phyloP scores from a whole-genome alignment of 2,113 vertebrate species.

The Oryzias javanicus region DNA sequence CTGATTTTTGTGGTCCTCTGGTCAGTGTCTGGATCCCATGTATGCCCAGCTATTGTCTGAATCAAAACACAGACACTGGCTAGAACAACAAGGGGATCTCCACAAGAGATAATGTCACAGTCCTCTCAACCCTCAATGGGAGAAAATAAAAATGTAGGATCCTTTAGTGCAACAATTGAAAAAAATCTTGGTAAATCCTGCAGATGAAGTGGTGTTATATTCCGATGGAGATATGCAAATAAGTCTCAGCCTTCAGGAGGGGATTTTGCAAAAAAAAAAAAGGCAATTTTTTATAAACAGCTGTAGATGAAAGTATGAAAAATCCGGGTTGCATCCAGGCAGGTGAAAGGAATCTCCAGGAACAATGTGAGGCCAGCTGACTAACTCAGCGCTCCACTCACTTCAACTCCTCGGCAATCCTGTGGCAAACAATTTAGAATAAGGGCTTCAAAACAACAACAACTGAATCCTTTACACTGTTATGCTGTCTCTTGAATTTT shows the following conservation, averaged over 20 bases:
- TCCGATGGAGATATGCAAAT: conserved; percentile 6
- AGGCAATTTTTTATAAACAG: conserved; percentile 30
- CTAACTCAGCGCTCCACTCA: conserved; percentile 69
- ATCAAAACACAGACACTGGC: conserved; percentile 77
- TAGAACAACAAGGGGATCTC: conserved; percentile 70
- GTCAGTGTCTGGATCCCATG: conserved; percentile 64
- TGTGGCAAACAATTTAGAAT: conserved; percentile 37
- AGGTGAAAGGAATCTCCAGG: conserved; percentile 62
- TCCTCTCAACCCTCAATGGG: conserved; percentile 58
- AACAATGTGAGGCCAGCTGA: conserved; percentile 65
- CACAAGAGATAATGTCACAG: conserved; percentile 66
- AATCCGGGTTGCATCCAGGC: conserved; percentile 35
- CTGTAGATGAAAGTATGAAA: conserved; percentile 37
- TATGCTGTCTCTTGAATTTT: conserved; percentile 19
- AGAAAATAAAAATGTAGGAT: conserved; percentile 53
- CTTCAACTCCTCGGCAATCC: conserved; percentile 65
- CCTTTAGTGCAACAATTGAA: conserved; percentile 36
- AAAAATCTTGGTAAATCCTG: conserved; percentile 27
- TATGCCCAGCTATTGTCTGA: conserved; percentile 68
- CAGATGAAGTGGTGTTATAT: not conserved
- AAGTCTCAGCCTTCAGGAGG: conserved; percentile 39
- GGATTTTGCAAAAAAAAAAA: conserved; percentile 24
- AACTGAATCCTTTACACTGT: conserved; percentile 36
- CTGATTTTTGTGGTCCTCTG: conserved; percentile 65
- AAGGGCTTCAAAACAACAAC: conserved; percentile 24